Evolutionary conservation across 30 jellyfish, hydroid and myxozoan species (phyloP), one percentile per base, ranked within the genome.

Genomic region (Chironex yamaguchii): DNA sequence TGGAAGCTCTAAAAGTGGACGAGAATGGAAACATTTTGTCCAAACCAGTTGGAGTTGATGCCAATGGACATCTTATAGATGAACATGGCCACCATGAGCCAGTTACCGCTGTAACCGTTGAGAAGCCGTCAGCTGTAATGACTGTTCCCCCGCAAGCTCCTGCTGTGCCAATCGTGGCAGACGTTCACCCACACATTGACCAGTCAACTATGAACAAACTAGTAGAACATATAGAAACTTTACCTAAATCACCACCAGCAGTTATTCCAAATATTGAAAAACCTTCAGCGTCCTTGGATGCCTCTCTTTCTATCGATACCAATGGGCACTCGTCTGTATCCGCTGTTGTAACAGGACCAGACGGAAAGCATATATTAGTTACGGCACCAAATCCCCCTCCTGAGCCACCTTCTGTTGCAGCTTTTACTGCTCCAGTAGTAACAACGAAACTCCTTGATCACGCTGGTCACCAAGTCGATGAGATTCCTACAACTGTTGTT

Each of bases 381-480:
- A 42, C 58, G 17, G 58, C 58, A 6, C 58, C 58, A 42, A 42
- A 17, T 42, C 58, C 58, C 17, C 85, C 92, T 26, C 81, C 86
- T 36, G 66, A 0, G 11, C 86, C 76, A 6, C 48, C 29, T 23
- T 30, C 29, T 34, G 21, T 66, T 14, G 87, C 68, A 0, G 73
- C 25, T 30, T 26, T 72, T 30, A 49, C 81, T 20, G 65, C 81
- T 49, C 75, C 64, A 1, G 80, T 64, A 0, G 49, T 52, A 1
- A 53, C 94, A 0, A 36, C 81, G 54, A 81, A 69, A 34, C 88
- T 9, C 9, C 25, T 24, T 4, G 73, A 53, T 24, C 88, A 67
- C 0, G 68, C 31, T 30, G 63, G 25, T 22, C 87, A 77, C 67
- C 83, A 31, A 4, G 96, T 88, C 1, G 87, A 88, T 49, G 84